Evolutionary conservation across 1,140 invertebrate genomes (phyloP), one percentile per base, ranked within the genome.

Genomic region (Paralvinella palmiformis): DNA sequence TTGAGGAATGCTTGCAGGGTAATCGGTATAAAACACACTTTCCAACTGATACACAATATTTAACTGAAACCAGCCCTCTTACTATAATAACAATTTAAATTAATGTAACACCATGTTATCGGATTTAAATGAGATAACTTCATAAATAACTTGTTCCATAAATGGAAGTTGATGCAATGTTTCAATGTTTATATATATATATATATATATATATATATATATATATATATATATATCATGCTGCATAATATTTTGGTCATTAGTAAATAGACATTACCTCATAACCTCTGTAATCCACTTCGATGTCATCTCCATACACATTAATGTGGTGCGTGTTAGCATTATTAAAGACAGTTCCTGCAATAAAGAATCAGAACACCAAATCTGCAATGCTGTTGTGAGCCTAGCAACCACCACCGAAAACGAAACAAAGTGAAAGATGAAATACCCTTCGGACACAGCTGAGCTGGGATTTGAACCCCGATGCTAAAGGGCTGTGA

Each of bases 261-360:
- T 6, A 3, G 27, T 50, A 50, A 22, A 50, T 50, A 17, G 20
- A 50, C 27, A 50, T 50, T 76, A 91, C 92, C 82, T 98, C 95
- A 83, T 98, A 98, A 17, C 95, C 96, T 61, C 96, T 86, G 77
- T 99, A 99, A 79, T 99, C 97, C 0, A 99, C 96, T 85, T 99
- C 96, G 15, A 99, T 94, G 85, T 99, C 96, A 83, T 98, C 93
- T 50, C 95, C 95, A 81, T 98, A 99, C 1, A 99, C 94, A 84
- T 99, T 98, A 45, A 98, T 96, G 74, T 96, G 91, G 77, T 98
- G 91, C n/a, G n/a, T n/a, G 80, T 97, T 91, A 55, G 92, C 92
- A 83, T 98, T 98, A 75, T 98, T 98, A 75, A 95, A 99, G 5
- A 99, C 94, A 3, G 94, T 95, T 0, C 92, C 83, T 81, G 62